Conservation (phyloP, 2,888 invertebrate species). For the Cantharis rustica region DNA sequence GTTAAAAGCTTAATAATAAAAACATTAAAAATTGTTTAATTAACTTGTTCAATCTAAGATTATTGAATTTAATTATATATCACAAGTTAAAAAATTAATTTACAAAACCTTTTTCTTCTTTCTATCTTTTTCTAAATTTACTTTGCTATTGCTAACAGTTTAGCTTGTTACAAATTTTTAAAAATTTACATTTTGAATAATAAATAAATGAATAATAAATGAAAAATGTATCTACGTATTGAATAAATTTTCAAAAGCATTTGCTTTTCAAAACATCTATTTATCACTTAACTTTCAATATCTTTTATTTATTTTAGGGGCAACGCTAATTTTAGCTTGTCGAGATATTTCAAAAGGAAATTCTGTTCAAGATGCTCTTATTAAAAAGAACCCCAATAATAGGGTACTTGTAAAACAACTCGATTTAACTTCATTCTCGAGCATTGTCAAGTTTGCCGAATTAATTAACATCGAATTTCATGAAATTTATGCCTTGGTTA, state of each 20-base stretch:
- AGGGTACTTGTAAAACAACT: conserved; percentile 50
- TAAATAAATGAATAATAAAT: no score
- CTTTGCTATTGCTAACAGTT: neutral
- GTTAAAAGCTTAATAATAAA: no score
- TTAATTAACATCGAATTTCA: conserved; percentile 47
- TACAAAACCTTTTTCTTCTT: no score
- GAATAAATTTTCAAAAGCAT: neutral
- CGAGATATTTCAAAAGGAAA: conserved; percentile 57
- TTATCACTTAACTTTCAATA: neutral
- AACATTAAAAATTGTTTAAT: no score
- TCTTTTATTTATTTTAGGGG: conserved; percentile 49
- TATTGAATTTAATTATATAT: no score
- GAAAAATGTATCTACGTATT: neutral
- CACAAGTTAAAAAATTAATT: no score
- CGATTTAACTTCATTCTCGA: conserved; percentile 52
- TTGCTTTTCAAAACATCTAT: no score
- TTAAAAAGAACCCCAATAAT: conserved; percentile 33
- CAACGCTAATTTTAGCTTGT: conserved; percentile 61
- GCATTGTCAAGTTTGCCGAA: conserved; percentile 51
- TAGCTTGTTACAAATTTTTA: neutral
- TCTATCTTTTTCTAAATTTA: neutral
- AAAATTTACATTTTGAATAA: neutral
- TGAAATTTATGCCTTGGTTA: conserved; percentile 56
- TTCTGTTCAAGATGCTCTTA: conserved; percentile 46
- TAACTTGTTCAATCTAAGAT: no score